Conservation (phyloP, 2,113 vertebrate genomes). For the Ranitomeya imitator region DNA sequence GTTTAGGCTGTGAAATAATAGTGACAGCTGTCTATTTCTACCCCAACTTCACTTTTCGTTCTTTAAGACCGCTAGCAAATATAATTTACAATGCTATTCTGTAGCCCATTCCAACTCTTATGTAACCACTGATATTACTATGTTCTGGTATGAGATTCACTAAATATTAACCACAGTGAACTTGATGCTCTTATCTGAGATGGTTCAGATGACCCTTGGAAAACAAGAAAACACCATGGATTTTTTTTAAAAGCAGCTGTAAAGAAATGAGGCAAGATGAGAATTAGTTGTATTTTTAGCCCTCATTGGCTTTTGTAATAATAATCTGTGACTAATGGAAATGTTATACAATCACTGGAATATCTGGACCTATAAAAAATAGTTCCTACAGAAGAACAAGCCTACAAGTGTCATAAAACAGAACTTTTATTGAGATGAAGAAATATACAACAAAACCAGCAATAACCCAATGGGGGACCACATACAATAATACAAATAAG, state of each 20-base stretch:
- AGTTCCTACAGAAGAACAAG: no score
- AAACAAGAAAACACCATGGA: conserved; percentile 8
- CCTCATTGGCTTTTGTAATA: background rate
- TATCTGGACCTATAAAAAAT: no score
- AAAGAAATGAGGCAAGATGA: background rate
- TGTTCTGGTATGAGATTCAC: background rate
- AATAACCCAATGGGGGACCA: no score
- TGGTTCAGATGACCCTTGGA: background rate
- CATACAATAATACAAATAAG: no score
- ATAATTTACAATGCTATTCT: background rate
- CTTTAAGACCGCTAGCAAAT: background rate
- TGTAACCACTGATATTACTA: background rate
- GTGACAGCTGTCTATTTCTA: background rate
- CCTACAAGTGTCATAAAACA: no score
- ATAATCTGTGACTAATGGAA: background rate
- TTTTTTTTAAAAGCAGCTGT: background rate
- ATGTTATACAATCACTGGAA: no score
- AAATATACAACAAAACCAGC: no score
- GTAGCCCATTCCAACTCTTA: background rate
- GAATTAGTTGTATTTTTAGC: background rate
- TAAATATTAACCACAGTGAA: conserved; percentile 24
- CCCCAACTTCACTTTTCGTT: background rate
- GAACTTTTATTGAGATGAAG: no score
- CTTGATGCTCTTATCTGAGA: background rate
- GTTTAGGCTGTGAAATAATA: background rate